Percentiles rank a stretch among this genome's conserved stretches.
Conservation (phyloP, 2,888 invertebrate species). For the Frankliniella intonsa region DNA sequence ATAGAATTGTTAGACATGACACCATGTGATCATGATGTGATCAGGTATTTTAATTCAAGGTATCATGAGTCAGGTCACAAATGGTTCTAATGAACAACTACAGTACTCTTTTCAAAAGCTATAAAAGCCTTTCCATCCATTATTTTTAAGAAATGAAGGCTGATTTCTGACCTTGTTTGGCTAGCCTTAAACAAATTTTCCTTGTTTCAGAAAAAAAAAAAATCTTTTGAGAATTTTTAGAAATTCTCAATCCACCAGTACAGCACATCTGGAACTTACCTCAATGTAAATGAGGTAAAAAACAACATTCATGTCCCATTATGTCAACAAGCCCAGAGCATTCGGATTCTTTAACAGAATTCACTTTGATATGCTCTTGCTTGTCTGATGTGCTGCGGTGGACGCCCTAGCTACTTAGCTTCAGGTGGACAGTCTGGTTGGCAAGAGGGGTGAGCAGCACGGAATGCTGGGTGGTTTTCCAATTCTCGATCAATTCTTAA, state of each 20-base stretch:
- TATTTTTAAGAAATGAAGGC: background rate
- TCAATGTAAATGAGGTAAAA: background rate
- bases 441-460: conserved; percentile 82
- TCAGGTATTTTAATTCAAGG: background rate
- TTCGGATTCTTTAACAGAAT: background rate
- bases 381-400: conserved; percentile 21
- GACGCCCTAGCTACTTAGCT: conserved; percentile 50
- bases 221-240: background rate
- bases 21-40: background rate
- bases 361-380: conserved; percentile 16
- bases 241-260: conserved; percentile 15
- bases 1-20: background rate
- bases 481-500: conserved; percentile 79
- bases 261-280: conserved; percentile 7
- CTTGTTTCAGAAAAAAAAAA: background rate
- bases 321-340: background rate
- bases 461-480: conserved; percentile 83
- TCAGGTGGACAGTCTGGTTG: conserved; percentile 95
- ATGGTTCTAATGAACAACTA: background rate
- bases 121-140: background rate
- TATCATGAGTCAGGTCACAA: background rate
- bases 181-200: background rate
- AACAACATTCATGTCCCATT: background rate
- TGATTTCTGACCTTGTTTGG: too few species aligned
- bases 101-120: background rate